These are phyloP conservation scores for Dromaius novaehollandiae DNA, from an alignment of 2,113 vertebrate genomes.

Conservation along the genomic window DNA sequence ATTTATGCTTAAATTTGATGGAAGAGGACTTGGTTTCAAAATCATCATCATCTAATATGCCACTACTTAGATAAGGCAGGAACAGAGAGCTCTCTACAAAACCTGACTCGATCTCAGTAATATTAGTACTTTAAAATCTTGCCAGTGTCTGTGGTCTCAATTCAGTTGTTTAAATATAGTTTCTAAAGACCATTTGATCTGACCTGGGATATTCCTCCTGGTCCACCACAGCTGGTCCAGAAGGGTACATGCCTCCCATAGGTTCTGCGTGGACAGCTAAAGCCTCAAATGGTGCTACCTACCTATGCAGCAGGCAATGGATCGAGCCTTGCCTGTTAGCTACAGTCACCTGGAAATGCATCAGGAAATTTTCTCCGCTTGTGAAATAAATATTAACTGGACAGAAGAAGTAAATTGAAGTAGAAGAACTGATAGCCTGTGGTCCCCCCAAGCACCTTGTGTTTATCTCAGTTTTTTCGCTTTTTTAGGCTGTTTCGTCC, in stretches of 20 bases:
- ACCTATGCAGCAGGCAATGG: background rate
- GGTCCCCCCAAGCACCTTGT: background rate
- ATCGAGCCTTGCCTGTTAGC: background rate
- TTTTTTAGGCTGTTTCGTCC: background rate
- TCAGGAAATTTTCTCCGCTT: background rate
- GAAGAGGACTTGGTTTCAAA: background rate
- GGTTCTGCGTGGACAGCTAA: background rate
- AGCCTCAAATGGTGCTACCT: background rate
- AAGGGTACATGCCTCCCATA: background rate
- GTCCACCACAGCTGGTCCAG: background rate
- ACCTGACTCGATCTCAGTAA: background rate
- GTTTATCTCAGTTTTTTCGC: background rate
- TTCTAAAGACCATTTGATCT: background rate
- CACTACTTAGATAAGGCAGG: background rate
- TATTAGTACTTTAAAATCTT: background rate
- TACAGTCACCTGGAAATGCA: background rate
- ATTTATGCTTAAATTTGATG: background rate
- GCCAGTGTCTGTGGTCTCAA: background rate
- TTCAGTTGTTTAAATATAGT: background rate
- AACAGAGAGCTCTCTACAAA: background rate
- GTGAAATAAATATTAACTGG: background rate
- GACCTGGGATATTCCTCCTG: background rate
- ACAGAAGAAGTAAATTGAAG: background rate
- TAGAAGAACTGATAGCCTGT: background rate
- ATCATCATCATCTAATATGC: background rate